phyloP scores from a whole-genome alignment of 2,888 invertebrate genomes.

The Clanis bilineata region DNA sequence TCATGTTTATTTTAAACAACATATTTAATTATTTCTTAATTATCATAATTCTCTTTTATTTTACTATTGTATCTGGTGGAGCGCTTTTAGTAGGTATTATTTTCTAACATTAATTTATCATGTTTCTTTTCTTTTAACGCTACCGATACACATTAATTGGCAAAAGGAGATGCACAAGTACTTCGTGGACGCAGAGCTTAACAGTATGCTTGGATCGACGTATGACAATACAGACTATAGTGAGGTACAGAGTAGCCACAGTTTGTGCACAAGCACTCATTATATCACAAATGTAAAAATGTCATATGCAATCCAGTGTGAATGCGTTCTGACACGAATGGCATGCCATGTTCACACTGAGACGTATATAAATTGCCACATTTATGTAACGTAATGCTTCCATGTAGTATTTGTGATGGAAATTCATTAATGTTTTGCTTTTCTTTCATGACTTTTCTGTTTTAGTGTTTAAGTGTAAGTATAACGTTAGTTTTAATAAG shows the following conservation, averaged over 20 bases:
- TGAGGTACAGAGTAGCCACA: constrained; percentile 62
- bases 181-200: constrained; percentile 91
- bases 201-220: constrained; percentile 86
- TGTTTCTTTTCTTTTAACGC: constrained; percentile 75
- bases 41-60: too few species aligned
- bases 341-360: constrained; percentile 12
- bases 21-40: too few species aligned
- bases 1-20: too few species aligned
- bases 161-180: constrained; percentile 90
- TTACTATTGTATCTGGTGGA: constrained; percentile 22
- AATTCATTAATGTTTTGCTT: constrained; percentile 54
- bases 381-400: constrained; percentile 50
- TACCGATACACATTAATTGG: constrained; percentile 76
- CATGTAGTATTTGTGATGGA: constrained; percentile 73
- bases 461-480: constrained; percentile 44
- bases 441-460: constrained; percentile 67
- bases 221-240: constrained; percentile 81
- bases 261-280: constrained; percentile 20
- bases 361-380: not conserved
- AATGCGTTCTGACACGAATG: constrained; percentile 15
- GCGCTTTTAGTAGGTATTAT: constrained; percentile 28
- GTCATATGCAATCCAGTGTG: constrained; percentile 28
- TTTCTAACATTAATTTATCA: constrained; percentile 60
- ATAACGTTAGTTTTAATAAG: not conserved
- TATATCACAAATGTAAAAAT: constrained; percentile 31